phyloP scores from a whole-genome alignment of 2,888 invertebrate genomes.

The Ditula angustiorana region DNA sequence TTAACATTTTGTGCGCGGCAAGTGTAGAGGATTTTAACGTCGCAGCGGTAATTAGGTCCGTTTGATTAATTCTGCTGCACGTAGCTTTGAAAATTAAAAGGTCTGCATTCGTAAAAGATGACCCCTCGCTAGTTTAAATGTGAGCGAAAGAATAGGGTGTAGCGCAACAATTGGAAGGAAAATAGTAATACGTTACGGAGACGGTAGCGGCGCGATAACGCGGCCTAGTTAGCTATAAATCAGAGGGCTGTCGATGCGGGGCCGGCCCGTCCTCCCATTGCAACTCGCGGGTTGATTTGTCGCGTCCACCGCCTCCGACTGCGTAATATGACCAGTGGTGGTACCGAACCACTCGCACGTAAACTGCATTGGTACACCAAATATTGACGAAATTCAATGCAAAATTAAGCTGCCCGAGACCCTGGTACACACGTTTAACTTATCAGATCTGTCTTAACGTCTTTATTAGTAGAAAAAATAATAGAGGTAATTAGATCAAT shows the following conservation, averaged over 20 bases:
- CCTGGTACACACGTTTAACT: neutral
- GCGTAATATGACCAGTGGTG: slow-evolving; percentile 55
- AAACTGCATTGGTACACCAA: slow-evolving; percentile 9
- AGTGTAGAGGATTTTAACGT: neutral
- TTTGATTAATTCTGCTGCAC: slow-evolving; percentile 3
- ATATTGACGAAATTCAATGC: slow-evolving; percentile 11
- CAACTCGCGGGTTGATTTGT: slow-evolving; percentile 81
- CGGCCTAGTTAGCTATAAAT: slow-evolving; percentile 75
- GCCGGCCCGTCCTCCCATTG: slow-evolving; percentile 71
- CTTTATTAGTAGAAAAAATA: too few species aligned
- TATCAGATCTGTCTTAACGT: too few species aligned
- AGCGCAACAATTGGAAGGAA: slow-evolving; percentile 47
- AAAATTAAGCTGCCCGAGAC: neutral
- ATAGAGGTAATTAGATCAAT: neutral
- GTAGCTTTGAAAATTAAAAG: slow-evolving; percentile 14
- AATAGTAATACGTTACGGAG: slow-evolving; percentile 51
- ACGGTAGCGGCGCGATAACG: slow-evolving; percentile 69
- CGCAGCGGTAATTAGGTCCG: neutral
- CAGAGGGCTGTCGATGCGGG: slow-evolving; percentile 80
- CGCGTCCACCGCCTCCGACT: slow-evolving; percentile 76
- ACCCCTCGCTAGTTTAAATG: slow-evolving; percentile 36
- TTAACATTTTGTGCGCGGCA: slow-evolving; percentile 4
- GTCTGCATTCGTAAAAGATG: slow-evolving; percentile 12
- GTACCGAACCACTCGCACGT: slow-evolving; percentile 9
- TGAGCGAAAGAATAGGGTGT: slow-evolving; percentile 33